Evolutionary conservation across 2,888 invertebrate species (phyloP).

Genomic region (Fragum fragum): DNA sequence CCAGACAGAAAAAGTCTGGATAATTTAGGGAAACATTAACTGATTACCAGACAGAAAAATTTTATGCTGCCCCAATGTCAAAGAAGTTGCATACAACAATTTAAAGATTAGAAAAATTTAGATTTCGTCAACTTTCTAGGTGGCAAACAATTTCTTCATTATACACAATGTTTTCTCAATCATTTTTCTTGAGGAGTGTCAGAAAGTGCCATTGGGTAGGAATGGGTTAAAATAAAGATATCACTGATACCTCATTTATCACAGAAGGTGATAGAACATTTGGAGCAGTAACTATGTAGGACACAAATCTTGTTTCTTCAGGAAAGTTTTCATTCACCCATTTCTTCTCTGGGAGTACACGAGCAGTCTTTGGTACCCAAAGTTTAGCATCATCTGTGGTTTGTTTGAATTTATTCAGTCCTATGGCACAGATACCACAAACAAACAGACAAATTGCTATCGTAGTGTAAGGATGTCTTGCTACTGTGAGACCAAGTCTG

Average conservation of each 20-base stretch:
- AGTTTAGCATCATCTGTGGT: conserved; percentile 77
- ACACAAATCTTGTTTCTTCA: conserved; percentile 73
- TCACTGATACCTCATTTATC: conserved; percentile 75
- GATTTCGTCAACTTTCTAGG: no score
- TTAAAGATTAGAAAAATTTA: no score
- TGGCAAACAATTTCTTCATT: no score
- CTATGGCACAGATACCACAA: conserved; percentile 78
- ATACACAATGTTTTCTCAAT: no score
- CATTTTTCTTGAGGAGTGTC: no score
- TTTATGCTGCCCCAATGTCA: no score
- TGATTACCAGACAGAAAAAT: no score
- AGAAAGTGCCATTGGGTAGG: no score
- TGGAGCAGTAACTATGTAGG: conserved; percentile 68
- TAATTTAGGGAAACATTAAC: no score
- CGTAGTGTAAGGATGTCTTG: conserved; percentile 72
- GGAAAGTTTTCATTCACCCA: conserved; percentile 78
- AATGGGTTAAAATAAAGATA: no score
- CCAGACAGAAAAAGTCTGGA: no score
- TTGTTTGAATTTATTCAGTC: conserved; percentile 76
- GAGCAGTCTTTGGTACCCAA: conserved; percentile 78
- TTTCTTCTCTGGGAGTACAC: conserved; percentile 74
- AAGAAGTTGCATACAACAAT: no score
- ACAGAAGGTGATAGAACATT: conserved; percentile 72
- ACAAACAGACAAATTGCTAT: conserved; percentile 68
- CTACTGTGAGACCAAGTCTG: conserved; percentile 78